These are phyloP conservation scores for Crioceris asparagi DNA, from an alignment of 2,888 invertebrate species.

Conservation along the genomic window DNA sequence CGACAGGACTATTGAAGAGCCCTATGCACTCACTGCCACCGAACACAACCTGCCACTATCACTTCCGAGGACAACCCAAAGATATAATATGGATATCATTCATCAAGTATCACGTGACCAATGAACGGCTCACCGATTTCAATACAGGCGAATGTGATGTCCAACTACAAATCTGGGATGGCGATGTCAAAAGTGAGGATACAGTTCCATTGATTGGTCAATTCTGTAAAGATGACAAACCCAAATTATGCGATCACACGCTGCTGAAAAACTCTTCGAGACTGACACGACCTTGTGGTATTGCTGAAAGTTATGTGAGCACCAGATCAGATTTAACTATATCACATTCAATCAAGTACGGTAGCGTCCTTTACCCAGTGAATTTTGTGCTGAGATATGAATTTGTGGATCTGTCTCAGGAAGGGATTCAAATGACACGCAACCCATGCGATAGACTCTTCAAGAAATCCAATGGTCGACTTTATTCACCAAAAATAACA, in stretches of 20 bases:
- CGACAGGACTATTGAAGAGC: slow-evolving; percentile 62
- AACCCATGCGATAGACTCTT: slow-evolving; percentile 55
- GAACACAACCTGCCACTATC: slow-evolving; percentile 72
- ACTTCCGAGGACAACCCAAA: slow-evolving; percentile 61
- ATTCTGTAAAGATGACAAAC: slow-evolving; percentile 67
- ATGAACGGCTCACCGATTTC: slow-evolving; percentile 45
- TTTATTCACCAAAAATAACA: slow-evolving; percentile 68
- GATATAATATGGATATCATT: slow-evolving; percentile 78
- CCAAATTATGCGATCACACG: slow-evolving; percentile 63
- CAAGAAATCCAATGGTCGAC: slow-evolving; percentile 41
- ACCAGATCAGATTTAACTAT: slow-evolving; percentile 64
- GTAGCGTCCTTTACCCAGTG: slow-evolving; percentile 69
- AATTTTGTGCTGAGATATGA: slow-evolving; percentile 71
- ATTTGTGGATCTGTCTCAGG: slow-evolving; percentile 66
- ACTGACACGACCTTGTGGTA: slow-evolving; percentile 58
- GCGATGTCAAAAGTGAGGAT: slow-evolving; percentile 41
- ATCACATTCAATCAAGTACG: slow-evolving; percentile 63
- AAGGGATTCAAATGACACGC: slow-evolving; percentile 50
- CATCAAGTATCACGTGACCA: slow-evolving; percentile 67
- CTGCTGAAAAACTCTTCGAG: slow-evolving; percentile 60
- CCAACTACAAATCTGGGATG: slow-evolving; percentile 62
- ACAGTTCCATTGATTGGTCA: slow-evolving; percentile 55
- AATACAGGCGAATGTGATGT: slow-evolving; percentile 64
- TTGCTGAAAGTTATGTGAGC: slow-evolving; percentile 68
- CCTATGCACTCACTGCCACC: slow-evolving; percentile 70